Evolutionary conservation across 1,140 invertebrate genomes (phyloP), one percentile per base, ranked within the genome.

Genomic region (Zaprionus kolodkinae): DNA sequence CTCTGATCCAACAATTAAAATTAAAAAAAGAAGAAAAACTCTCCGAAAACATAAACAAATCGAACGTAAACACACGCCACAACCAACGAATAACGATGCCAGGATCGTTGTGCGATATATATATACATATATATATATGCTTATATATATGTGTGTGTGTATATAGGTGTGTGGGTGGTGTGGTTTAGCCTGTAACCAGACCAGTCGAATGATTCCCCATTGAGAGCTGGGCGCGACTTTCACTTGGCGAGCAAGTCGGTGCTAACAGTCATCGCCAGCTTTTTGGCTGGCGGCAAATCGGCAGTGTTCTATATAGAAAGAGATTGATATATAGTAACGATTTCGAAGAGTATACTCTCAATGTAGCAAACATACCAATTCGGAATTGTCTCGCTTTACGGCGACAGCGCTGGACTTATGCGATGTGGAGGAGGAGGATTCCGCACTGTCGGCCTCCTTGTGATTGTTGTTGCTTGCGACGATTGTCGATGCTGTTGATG

Each of bases 261-360:
- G 66, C 63, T 62, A 9, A 59, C 57, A 63, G 61, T 52, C n/a
- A 89, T 61, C 11, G 78, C 78, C 1, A 89, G 27, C 33, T 89
- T 85, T 65, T 89, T 89, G 61, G 76, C 64, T 45, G 85, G 69
- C 40, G 85, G 81, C 70, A 81, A 61, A 33, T 88, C 75, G 59
- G 62, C 75, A 43, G 52, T 57, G 60, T 48, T 69, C 83, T 86
- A 56, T 12, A 12, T 13, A 21, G 21, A 21, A 43, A 4, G 11
- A 40, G 9, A 73, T 11, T 3, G 35, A 45, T 9, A 25, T 6
- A 4, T 48, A 5, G 40, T 15, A 6, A 43, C n/a, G 33, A 9
- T 12, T 9, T 56, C 1, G 35, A 13, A 25, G 33, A 9, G 2
- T 25, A n/a, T 43, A 7, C 1, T 21, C n/a, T 21, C 1, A 21